These are phyloP conservation scores for Crossocerus cetratus DNA, from an alignment of 2,888 invertebrate genomes.

Conservation along the genomic window DNA sequence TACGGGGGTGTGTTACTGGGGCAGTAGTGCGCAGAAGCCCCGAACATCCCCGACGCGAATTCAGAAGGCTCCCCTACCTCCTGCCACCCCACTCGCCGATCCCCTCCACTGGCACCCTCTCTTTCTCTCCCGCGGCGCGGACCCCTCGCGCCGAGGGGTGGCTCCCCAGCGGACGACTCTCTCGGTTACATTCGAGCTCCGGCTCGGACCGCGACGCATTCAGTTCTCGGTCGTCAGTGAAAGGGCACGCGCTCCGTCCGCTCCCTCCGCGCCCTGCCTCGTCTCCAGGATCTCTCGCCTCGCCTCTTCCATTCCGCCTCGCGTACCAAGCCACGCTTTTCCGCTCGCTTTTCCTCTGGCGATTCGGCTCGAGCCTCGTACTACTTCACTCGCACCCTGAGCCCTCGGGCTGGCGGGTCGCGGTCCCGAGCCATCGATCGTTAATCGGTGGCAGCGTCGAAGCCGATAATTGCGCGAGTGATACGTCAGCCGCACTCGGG, in stretches of 20 bases:
- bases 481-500: neutral
- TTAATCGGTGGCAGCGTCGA: conserved; percentile 32
- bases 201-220: conserved; percentile 57
- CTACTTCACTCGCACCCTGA: neutral
- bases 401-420: neutral
- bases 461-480: conserved; percentile 39
- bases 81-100: conserved; percentile 22
- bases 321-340: neutral
- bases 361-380: neutral
- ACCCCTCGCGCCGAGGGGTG: conserved; percentile 62
- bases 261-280: neutral
- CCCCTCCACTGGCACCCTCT: conserved; percentile 32
- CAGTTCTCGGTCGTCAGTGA: conserved; percentile 58
- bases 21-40: conserved; percentile 74
- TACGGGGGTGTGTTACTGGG: conserved; percentile 74
- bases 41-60: conserved; percentile 64
- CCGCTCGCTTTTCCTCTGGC: neutral
- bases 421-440: conserved; percentile 18
- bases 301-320: neutral
- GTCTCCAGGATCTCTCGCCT: too few relatives aligned
- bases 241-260: conserved; percentile 47
- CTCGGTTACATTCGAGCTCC: conserved; percentile 61
- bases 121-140: conserved; percentile 35
- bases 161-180: conserved; percentile 61
- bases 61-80: conserved; percentile 40